Conservation (phyloP, 2,113 vertebrate species). For the Pseudopodoces humilis region DNA sequence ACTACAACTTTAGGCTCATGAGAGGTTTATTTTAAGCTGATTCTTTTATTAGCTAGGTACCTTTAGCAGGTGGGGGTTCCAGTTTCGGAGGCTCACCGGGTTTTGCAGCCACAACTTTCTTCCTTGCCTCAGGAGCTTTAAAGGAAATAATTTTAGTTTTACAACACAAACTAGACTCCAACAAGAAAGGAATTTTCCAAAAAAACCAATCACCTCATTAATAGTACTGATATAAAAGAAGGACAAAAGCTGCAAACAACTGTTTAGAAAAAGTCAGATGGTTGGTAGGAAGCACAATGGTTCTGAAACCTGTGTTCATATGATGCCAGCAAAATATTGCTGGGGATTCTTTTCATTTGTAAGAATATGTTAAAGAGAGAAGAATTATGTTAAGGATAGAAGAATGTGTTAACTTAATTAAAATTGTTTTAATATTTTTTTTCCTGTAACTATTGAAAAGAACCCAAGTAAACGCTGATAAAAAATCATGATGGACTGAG, state of each 20-base stretch:
- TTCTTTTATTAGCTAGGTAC: constrained; percentile 55
- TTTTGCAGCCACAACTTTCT: constrained; percentile 71
- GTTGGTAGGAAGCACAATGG: not conserved
- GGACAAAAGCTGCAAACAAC: not conserved
- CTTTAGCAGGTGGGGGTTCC: constrained; percentile 75
- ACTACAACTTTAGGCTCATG: not conserved
- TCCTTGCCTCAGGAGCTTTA: constrained; percentile 74
- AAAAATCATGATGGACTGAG: not conserved
- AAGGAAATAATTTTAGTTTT: constrained; percentile 71
- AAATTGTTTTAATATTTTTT: not conserved
- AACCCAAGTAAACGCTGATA: not conserved
- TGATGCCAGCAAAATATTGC: not conserved
- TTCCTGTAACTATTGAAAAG: not conserved
- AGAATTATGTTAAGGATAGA: not conserved
- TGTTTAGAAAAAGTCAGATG: not conserved
- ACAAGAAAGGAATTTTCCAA: not conserved
- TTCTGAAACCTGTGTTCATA: not conserved
- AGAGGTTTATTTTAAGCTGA: not conserved
- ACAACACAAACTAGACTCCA: not conserved
- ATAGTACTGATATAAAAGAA: constrained; percentile 3
- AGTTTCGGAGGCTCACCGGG: constrained; percentile 68
- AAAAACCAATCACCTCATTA: not conserved
- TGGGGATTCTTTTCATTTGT: constrained; percentile 1
- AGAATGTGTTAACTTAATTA: constrained; percentile 6
- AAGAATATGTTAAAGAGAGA: constrained; percentile 9